phyloP scores from a whole-genome alignment of 2,113 vertebrate genomes.

The Naja naja region DNA sequence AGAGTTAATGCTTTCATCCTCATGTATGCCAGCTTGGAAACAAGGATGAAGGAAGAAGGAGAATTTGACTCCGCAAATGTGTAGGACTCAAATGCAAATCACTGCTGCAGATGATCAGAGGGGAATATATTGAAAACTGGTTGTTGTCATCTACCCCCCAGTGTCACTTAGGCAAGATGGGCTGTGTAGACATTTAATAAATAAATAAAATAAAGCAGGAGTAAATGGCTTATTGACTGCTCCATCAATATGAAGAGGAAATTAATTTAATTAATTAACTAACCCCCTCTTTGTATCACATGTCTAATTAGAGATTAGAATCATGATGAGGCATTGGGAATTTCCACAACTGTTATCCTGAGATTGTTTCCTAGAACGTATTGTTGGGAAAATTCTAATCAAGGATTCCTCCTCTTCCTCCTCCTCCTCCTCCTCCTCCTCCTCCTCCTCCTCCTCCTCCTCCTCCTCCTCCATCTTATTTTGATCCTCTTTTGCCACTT shows the following conservation, averaged over 20 bases:
- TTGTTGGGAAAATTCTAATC: background rate
- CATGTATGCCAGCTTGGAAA: background rate
- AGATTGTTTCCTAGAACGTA: background rate
- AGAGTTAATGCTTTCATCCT: background rate
- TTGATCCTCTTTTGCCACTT: background rate
- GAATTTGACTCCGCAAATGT: background rate
- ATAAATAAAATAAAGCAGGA: background rate
- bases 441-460: no score
- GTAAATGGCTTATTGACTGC: background rate
- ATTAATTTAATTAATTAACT: background rate
- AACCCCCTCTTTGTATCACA: background rate
- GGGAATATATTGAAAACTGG: background rate
- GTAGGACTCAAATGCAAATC: background rate
- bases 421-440: no score
- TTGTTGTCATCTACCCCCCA: background rate
- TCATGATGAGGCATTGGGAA: background rate
- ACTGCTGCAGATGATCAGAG: background rate
- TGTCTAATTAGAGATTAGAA: background rate
- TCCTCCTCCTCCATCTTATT: background rate
- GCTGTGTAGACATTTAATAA: background rate
- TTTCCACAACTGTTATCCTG: background rate
- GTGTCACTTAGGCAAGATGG: background rate
- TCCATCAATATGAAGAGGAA: background rate
- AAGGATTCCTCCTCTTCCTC: background rate
- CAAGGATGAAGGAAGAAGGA: background rate